Conservation (phyloP, 2,888 invertebrate genomes). For the Tetragnatha montana region DNA sequence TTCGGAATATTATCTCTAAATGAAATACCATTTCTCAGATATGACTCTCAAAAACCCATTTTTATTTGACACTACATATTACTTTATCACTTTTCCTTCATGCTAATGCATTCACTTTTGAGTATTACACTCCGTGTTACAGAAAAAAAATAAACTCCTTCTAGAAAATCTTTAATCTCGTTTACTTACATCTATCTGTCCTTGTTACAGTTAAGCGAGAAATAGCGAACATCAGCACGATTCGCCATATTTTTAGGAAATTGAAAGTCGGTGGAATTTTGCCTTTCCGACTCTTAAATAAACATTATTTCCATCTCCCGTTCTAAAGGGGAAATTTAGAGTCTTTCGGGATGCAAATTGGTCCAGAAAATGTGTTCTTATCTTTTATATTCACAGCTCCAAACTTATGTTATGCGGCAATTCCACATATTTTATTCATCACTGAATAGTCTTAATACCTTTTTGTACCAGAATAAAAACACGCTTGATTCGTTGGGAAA, state of each 20-base stretch:
- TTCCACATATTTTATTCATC: background rate
- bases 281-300: background rate
- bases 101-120: background rate
- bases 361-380: background rate
- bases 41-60: background rate
- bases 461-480: background rate
- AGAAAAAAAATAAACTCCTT: background rate
- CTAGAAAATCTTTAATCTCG: background rate
- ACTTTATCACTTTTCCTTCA: background rate
- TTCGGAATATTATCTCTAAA: too few species aligned
- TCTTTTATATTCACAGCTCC: background rate
- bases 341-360: background rate
- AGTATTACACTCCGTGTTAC: background rate
- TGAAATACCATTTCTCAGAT: too few species aligned
- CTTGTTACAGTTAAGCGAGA: background rate
- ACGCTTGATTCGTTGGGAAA: background rate
- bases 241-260: background rate
- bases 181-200: background rate
- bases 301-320: background rate
- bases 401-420: background rate
- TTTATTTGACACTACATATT: background rate
- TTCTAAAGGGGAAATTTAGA: background rate
- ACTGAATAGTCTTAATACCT: background rate
- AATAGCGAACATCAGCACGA: background rate
- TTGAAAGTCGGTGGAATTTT: background rate